A percentile compares a stretch with the other conserved stretches of the same genome.
Conservation (phyloP, 1,140 invertebrate genomes). For the Stegodyphus dumicola region DNA sequence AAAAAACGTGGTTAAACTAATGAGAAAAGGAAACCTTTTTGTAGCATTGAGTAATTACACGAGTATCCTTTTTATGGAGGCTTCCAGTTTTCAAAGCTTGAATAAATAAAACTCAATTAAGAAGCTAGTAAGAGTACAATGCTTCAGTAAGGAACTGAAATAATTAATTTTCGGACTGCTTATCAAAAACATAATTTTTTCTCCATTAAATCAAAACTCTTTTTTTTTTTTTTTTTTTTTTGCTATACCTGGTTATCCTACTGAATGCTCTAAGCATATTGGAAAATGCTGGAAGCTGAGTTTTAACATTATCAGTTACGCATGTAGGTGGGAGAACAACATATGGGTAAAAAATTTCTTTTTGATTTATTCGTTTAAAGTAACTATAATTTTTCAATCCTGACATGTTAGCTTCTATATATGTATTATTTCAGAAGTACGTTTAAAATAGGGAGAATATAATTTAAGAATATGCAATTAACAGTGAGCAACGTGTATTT, state of each 20-base stretch:
- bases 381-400: constrained; percentile 33
- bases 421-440: background rate
- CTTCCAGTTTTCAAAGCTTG: background rate
- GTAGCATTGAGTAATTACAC: constrained; percentile 4
- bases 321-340: background rate
- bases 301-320: background rate
- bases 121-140: background rate
- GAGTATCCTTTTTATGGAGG: constrained; percentile 25
- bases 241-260: constrained; percentile 3
- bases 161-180: constrained; percentile 43
- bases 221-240: too few relatives aligned
- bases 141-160: constrained; percentile 18
- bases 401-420: background rate
- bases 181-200: constrained; percentile 44
- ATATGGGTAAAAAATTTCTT: constrained; percentile 23
- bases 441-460: background rate
- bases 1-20: background rate
- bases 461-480: background rate
- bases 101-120: constrained; percentile 43
- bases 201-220: constrained; percentile 12
- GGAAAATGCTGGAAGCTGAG: constrained; percentile 5
- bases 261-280: constrained; percentile 14
- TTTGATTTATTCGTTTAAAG: constrained; percentile 27
- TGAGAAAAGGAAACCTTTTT: constrained; percentile 23
- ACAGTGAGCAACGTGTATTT: too few relatives aligned